Conservation (phyloP, 2,113 vertebrate genomes). For the Neodon shergylaensis region DNA sequence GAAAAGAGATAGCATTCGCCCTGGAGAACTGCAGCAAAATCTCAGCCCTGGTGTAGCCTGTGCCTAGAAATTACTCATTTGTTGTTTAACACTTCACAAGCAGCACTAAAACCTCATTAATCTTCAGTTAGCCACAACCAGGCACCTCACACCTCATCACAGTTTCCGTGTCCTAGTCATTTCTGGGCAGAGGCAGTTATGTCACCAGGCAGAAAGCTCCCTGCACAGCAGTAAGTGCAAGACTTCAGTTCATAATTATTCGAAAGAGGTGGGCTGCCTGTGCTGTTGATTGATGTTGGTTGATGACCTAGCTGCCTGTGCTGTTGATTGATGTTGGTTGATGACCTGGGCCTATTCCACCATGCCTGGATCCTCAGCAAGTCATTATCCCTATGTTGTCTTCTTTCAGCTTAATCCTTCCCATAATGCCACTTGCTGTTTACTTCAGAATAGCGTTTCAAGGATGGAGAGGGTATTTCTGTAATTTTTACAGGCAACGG, state of each 20-base stretch:
- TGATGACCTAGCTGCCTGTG: not conserved
- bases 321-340: not conserved
- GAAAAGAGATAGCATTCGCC: slow-evolving; percentile 47
- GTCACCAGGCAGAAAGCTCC: not conserved
- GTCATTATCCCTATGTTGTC: not conserved
- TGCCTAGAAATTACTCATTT: slow-evolving; percentile 27
- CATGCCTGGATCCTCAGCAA: not conserved
- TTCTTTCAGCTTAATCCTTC: not conserved
- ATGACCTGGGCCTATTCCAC: not conserved
- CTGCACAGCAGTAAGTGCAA: not conserved
- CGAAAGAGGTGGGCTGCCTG: not conserved
- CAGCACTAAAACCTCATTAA: slow-evolving; percentile 53
- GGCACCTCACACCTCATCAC: not conserved
- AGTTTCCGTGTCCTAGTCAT: slow-evolving; percentile 7
- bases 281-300: not conserved
- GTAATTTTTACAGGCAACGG: not conserved
- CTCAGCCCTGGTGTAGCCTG: not conserved
- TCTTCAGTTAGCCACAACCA: slow-evolving; percentile 47
- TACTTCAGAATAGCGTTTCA: not conserved
- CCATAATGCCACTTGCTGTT: not conserved
- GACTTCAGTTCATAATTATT: not conserved
- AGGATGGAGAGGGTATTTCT: not conserved
- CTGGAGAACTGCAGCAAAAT: not conserved
- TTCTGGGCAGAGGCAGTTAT: slow-evolving; percentile 43
- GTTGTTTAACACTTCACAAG: slow-evolving; percentile 6